Percentiles rank a stretch among this genome's conserved stretches.
These are phyloP conservation scores for Eublepharis macularius DNA, from an alignment of 2,113 vertebrate species.

Conservation along the genomic window DNA sequence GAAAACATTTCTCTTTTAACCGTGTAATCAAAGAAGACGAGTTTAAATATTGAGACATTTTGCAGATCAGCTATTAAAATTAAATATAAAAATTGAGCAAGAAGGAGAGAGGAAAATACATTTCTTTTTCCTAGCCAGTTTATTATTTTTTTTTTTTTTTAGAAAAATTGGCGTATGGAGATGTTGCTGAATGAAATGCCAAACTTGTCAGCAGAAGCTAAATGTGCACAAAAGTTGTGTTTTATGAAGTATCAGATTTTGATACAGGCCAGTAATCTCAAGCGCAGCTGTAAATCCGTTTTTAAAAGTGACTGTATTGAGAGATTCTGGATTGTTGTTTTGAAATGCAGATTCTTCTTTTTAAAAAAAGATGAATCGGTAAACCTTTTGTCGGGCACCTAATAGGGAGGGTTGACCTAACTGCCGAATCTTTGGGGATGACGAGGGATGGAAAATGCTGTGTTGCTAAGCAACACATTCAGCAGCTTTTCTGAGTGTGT, in stretches of 20 bases:
- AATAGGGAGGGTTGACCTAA: constrained; percentile 60
- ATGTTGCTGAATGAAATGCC: constrained; percentile 32
- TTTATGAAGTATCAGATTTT: constrained; percentile 53
- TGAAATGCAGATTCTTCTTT: constrained; percentile 54
- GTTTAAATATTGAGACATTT: no score
- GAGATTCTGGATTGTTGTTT: constrained; percentile 38
- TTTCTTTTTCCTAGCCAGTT: not conserved
- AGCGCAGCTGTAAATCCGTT: constrained; percentile 37
- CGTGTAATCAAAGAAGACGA: no score
- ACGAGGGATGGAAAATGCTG: constrained; percentile 58
- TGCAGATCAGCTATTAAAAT: not conserved
- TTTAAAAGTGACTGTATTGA: constrained; percentile 28
- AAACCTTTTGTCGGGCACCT: constrained; percentile 59
- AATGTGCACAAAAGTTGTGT: constrained; percentile 32
- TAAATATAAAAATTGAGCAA: not conserved
- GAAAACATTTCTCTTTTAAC: no score
- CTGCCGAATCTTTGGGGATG: constrained; percentile 41
- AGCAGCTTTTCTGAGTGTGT: constrained; percentile 48
- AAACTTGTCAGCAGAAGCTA: constrained; percentile 11
- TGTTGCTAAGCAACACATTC: constrained; percentile 64
- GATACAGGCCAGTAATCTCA: constrained; percentile 54
- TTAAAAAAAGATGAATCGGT: constrained; percentile 7
- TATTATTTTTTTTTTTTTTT: not conserved
- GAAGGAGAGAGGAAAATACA: not conserved
- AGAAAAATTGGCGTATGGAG: not conserved